Evolutionary conservation across 1,140 invertebrate species (phyloP).

Genomic region (Idris sp.): DNA sequence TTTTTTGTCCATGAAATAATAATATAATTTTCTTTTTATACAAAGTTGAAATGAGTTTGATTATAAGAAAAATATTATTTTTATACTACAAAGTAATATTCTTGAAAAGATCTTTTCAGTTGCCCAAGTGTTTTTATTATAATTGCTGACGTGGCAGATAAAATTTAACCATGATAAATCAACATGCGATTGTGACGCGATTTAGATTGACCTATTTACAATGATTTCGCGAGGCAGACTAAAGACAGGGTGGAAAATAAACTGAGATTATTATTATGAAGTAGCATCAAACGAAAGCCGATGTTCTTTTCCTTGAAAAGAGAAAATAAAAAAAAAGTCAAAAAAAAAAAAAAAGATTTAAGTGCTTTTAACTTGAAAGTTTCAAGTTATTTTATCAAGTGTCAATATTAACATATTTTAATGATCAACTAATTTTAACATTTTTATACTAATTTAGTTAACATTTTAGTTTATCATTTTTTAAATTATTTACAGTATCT

Average conservation of each 20-base stretch:
- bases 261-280: constrained; percentile 25
- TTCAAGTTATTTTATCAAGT: too few species aligned
- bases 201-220: constrained; percentile 40
- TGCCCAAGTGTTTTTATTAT: constrained; percentile 5
- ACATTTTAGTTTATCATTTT: too few species aligned
- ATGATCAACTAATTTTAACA: too few species aligned
- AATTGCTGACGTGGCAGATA: constrained; percentile 9
- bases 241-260: constrained; percentile 29
- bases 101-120: constrained; percentile 1
- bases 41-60: too few species aligned
- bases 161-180: constrained; percentile 24
- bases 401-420: too few species aligned
- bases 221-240: constrained; percentile 1
- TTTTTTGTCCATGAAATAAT: too few species aligned
- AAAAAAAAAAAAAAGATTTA: constrained; percentile 1
- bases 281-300: constrained; percentile 11
- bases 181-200: constrained; percentile 8
- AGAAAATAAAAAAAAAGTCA: constrained; percentile 4
- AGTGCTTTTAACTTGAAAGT: neutral
- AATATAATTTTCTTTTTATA: neutral
- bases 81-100: too few species aligned
- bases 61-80: too few species aligned
- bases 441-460: too few species aligned
- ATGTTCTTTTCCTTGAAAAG: constrained; percentile 9
- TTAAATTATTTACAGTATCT: too few species aligned